phyloP scores from a whole-genome alignment of 2,797 vertebrate species.

The Neosilurus hyrtlii region DNA sequence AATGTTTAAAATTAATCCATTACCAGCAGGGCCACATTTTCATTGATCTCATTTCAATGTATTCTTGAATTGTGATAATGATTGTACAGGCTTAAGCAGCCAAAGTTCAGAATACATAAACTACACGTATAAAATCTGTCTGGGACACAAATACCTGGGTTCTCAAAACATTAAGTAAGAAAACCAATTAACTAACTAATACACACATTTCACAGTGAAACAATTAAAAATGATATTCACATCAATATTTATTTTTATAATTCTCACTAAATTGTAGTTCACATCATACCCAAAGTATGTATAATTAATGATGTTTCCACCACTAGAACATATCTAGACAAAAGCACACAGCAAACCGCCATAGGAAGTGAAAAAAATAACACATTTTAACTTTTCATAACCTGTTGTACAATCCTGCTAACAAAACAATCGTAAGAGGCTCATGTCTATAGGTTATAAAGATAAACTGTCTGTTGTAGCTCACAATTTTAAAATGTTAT shows the following conservation, averaged over 20 bases:
- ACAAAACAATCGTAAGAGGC: neutral
- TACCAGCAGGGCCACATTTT: neutral
- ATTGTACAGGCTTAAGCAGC: neutral
- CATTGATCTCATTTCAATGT: too few species aligned
- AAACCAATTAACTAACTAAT: neutral
- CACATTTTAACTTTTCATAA: too few species aligned
- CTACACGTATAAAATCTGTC: neutral
- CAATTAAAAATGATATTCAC: neutral
- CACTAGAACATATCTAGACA: too few species aligned
- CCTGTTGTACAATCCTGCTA: too few species aligned
- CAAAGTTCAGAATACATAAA: neutral
- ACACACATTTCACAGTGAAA: neutral
- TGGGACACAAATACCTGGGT: neutral
- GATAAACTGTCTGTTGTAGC: neutral
- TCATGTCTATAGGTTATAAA: neutral
- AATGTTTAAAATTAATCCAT: neutral
- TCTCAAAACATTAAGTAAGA: neutral
- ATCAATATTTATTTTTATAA: neutral
- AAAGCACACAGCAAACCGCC: too few species aligned
- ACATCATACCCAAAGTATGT: neutral
- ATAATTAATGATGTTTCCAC: neutral
- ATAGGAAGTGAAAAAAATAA: too few species aligned
- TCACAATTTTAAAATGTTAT: neutral
- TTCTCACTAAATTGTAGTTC: neutral
- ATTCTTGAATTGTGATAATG: neutral